Conservation (phyloP, 2,113 vertebrate species). For the Neodon shergylaensis region DNA sequence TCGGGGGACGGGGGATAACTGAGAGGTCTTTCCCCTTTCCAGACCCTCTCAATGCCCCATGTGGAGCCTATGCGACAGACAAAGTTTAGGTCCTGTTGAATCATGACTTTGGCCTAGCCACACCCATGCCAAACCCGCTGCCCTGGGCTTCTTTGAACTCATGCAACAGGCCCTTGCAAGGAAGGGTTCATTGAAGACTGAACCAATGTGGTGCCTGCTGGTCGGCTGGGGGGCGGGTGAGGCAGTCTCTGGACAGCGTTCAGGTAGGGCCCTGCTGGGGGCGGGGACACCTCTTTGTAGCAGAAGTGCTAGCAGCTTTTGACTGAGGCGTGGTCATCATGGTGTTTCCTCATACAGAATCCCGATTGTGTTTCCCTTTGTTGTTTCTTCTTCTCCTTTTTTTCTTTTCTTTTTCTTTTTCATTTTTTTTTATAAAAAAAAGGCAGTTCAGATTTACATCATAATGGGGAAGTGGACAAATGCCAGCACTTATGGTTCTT, state of each 20-base stretch:
- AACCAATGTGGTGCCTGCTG: slow-evolving; percentile 67
- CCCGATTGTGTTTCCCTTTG: slow-evolving; percentile 76
- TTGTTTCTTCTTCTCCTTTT: slow-evolving; percentile 45
- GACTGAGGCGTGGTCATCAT: slow-evolving; percentile 73
- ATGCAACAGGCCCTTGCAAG: slow-evolving; percentile 66
- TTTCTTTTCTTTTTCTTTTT: neutral
- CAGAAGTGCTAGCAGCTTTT: slow-evolving; percentile 81
- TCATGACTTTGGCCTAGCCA: slow-evolving; percentile 19
- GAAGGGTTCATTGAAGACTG: slow-evolving; percentile 69
- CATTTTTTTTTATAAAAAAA: slow-evolving; percentile 73
- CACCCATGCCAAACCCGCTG: slow-evolving; percentile 29
- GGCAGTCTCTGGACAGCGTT: slow-evolving; percentile 68
- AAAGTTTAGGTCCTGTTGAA: neutral
- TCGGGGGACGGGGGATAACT: neutral
- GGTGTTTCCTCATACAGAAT: slow-evolving; percentile 76
- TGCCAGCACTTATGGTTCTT: slow-evolving; percentile 97
- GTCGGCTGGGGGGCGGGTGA: slow-evolving; percentile 66
- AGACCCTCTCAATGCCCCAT: neutral
- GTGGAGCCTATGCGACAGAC: slow-evolving; percentile 56
- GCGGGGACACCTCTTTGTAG: slow-evolving; percentile 63
- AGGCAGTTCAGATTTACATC: slow-evolving; percentile 94
- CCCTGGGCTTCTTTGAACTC: slow-evolving; percentile 65
- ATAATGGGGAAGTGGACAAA: slow-evolving; percentile 92
- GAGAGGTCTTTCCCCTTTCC: neutral
- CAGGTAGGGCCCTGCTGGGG: slow-evolving; percentile 46